Evolutionary conservation across 2,797 vertebrate species (phyloP).

Genomic region (Numenius phaeopus): DNA sequence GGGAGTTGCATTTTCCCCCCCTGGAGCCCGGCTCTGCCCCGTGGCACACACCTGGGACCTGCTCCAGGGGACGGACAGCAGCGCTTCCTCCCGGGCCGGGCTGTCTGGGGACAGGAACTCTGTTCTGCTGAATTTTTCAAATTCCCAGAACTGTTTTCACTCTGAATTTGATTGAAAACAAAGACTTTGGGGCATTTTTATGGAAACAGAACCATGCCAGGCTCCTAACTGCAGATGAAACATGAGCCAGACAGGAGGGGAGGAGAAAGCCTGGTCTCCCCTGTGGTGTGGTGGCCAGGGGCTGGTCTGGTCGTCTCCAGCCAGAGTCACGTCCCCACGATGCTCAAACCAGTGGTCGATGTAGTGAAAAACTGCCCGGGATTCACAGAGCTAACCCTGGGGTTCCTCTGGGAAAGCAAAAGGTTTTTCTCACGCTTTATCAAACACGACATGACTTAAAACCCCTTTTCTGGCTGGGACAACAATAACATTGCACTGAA

Average conservation of each 20-base stretch:
- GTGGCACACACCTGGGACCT: background rate
- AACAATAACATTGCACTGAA: background rate
- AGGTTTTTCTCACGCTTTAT: background rate
- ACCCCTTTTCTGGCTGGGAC: background rate
- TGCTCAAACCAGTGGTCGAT: background rate
- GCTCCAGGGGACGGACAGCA: background rate
- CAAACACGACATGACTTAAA: background rate
- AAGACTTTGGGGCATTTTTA: background rate
- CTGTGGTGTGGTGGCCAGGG: background rate
- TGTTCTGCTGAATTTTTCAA: background rate
- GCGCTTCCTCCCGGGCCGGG: background rate
- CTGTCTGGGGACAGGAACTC: background rate
- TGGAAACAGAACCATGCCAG: background rate
- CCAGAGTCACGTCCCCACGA: background rate
- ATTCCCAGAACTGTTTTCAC: background rate
- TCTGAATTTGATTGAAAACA: background rate
- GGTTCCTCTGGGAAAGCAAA: background rate
- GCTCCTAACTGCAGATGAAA: background rate
- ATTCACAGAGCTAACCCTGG: background rate
- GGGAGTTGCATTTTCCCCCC: rapidly evolving
- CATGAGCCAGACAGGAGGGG: background rate
- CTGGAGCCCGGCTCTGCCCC: rapidly evolving
- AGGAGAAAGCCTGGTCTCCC: background rate
- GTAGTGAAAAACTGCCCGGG: background rate
- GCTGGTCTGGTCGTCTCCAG: background rate